Percentiles rank a stretch among this genome's conserved stretches.
These are phyloP conservation scores for Poeciliopsis gracilis DNA, from an alignment of 2,797 vertebrate genomes.

Conservation along the genomic window DNA sequence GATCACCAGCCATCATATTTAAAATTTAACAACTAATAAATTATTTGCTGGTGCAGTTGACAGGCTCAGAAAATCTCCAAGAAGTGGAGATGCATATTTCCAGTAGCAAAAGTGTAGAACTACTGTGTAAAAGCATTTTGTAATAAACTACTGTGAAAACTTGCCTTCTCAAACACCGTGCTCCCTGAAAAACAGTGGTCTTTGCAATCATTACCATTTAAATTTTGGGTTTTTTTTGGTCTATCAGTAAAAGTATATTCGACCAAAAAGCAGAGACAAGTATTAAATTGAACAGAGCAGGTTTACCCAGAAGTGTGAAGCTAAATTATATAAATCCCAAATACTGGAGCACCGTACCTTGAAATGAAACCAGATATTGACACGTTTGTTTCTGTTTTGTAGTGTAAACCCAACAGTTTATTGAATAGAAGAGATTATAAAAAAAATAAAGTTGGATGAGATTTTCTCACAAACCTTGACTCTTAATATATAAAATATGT, in stretches of 20 bases:
- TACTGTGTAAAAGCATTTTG: neutral
- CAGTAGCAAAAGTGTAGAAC: neutral
- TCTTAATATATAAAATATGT: conserved; percentile 45
- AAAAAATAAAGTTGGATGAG: conserved; percentile 7
- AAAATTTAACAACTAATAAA: neutral
- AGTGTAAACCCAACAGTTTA: conserved; percentile 17
- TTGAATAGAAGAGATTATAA: conserved; percentile 14
- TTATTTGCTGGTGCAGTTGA: neutral
- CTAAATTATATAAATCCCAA: neutral
- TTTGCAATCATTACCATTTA: neutral
- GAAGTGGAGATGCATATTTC: neutral
- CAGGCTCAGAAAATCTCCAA: neutral
- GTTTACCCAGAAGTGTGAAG: neutral
- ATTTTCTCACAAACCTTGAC: conserved; percentile 40
- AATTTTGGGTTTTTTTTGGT: neutral
- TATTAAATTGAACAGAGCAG: neutral
- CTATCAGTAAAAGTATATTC: neutral
- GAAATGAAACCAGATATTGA: neutral
- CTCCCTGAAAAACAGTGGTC: neutral
- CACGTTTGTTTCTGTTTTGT: conserved; percentile 9
- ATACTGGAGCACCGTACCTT: neutral
- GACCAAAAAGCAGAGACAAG: neutral
- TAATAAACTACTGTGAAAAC: neutral
- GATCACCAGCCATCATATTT: neutral
- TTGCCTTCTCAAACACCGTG: neutral